A percentile compares a stretch with the other conserved stretches of the same genome.
Conservation (phyloP, 1,140 invertebrate genomes). For the Drosophila biarmipes region DNA sequence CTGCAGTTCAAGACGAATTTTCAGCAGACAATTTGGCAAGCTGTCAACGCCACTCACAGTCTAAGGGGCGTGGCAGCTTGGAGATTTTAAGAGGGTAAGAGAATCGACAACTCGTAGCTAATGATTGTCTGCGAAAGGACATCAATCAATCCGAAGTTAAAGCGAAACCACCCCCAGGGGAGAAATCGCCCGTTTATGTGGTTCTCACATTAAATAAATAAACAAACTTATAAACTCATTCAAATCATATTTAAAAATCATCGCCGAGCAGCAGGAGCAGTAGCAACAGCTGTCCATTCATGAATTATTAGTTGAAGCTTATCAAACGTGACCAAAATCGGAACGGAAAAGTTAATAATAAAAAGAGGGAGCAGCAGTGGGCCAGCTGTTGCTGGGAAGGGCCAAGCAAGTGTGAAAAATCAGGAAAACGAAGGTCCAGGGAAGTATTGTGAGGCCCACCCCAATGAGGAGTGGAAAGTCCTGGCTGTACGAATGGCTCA, state of each 20-base stretch:
- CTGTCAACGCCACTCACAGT: slow-evolving; percentile 71
- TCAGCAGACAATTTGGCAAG: slow-evolving; percentile 76
- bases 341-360: slow-evolving; percentile 69
- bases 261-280: slow-evolving; percentile 49
- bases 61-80: slow-evolving; percentile 45
- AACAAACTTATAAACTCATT: slow-evolving; percentile 81
- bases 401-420: slow-evolving; percentile 70
- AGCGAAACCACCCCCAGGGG: slow-evolving; percentile 42
- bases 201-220: slow-evolving; percentile 66
- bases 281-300: slow-evolving; percentile 76
- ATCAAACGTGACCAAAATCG: slow-evolving; percentile 78
- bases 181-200: not conserved
- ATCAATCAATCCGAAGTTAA: slow-evolving; percentile 67
- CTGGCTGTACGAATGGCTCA: slow-evolving; percentile 10
- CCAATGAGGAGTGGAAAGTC: slow-evolving; percentile 20
- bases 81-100: slow-evolving; percentile 10
- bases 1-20: slow-evolving; percentile 39
- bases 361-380: slow-evolving; percentile 30
- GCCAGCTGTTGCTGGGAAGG: slow-evolving; percentile 61
- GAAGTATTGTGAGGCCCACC: slow-evolving; percentile 38
- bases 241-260: slow-evolving; percentile 82
- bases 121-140: slow-evolving; percentile 76
- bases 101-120: slow-evolving; percentile 59
- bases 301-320: slow-evolving; percentile 79
- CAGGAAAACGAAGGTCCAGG: slow-evolving; percentile 42